Evolutionary conservation across 2,113 vertebrate genomes (phyloP).

Genomic region (Chloropsis cyanopogon): DNA sequence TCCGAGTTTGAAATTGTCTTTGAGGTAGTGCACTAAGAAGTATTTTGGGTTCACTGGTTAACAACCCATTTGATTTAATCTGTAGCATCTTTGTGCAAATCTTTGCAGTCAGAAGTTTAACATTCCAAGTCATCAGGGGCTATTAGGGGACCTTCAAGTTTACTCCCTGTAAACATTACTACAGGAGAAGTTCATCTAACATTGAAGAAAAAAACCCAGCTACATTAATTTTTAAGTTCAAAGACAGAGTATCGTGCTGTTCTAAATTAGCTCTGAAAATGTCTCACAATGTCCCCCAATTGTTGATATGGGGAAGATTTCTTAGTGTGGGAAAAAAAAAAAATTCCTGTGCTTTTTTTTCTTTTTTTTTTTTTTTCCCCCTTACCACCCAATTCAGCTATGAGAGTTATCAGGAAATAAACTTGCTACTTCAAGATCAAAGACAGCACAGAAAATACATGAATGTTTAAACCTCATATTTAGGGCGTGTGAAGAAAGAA

Average conservation of each 20-base stretch:
- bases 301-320: neutral
- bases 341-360: neutral
- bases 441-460: neutral
- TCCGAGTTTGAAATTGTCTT: neutral
- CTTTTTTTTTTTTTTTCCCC: too few species aligned
- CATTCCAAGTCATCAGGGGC: neutral
- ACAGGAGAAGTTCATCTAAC: neutral
- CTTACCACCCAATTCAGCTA: neutral
- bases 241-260: neutral
- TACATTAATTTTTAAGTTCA: neutral
- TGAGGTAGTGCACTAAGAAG: neutral
- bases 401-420: neutral
- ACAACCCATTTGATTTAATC: neutral
- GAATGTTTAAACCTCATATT: neutral
- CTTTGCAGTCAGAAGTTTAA: neutral
- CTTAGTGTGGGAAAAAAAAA: neutral
- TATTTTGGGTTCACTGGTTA: neutral
- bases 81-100: neutral
- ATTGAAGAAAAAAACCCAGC: neutral
- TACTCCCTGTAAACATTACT: neutral
- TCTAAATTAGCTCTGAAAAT: neutral
- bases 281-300: neutral
- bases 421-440: neutral
- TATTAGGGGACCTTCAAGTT: neutral
- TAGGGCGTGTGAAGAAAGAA: neutral